phyloP scores from a whole-genome alignment of 1,140 invertebrate genomes.

The Mercenaria mercenaria region DNA sequence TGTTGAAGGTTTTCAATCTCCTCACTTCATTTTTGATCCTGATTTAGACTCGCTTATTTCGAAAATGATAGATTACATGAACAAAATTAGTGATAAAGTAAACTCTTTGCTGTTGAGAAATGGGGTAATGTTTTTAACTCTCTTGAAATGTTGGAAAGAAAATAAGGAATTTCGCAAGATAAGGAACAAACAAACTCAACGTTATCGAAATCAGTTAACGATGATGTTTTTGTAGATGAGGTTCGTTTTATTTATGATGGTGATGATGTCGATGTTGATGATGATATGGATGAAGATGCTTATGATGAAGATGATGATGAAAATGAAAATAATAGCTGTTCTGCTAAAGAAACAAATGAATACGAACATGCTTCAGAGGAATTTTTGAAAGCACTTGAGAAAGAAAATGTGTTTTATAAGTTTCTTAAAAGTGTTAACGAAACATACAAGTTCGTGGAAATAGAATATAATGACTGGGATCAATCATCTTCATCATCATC shows the following conservation, averaged over 20 bases:
- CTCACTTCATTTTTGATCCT: too few relatives aligned
- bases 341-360: neutral
- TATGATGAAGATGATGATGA: constrained; percentile 4
- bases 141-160: neutral
- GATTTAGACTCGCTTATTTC: too few relatives aligned
- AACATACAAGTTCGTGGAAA: neutral
- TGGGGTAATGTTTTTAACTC: neutral
- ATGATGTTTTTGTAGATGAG: neutral
- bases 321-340: neutral
- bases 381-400: neutral
- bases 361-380: neutral
- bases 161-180: neutral
- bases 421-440: neutral
- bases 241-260: neutral
- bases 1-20: too few relatives aligned
- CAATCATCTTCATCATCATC: neutral
- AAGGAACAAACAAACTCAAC: neutral
- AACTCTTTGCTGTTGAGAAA: neutral
- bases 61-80: constrained; percentile 39
- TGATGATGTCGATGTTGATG: neutral
- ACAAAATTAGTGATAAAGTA: neutral
- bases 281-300: neutral
- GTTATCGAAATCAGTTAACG: neutral
- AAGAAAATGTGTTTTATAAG: neutral
- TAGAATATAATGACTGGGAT: neutral